Base-by-base conservation (phyloP, 2,113 vertebrate species). In the Chauna torquata region DNA sequence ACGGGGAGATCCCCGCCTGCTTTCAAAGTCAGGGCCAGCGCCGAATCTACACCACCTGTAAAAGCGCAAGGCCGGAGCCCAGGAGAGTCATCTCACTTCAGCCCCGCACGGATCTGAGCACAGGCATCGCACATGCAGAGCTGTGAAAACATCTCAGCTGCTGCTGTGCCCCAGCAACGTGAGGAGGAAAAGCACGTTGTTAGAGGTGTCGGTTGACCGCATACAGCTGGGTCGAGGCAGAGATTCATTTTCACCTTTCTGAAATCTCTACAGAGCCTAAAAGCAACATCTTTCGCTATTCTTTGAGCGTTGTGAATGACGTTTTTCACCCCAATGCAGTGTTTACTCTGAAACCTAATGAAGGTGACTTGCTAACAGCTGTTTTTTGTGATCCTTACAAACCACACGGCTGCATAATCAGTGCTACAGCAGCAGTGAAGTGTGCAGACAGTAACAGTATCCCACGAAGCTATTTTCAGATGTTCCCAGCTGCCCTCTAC, bases 191-290 rank as follows among this genome's bases (percentile, higher is more conserved):
- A 87, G 49, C 82, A 58, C 80, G 19, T 86, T 25, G 86, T 90
- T 68, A 79, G 30, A 93, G 94, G 85, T 90, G 92, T 88, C 49
- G 42, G 52, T 3, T 62, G 9, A 50, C 8, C 49, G 54, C 71
- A 10, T 5, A 5, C 34, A 19, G 54, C 65, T 58, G 70, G 72
- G 25, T 5, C 0, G 0, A 38, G 70, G 32, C 8, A 22, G 1
- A 32, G 28, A 36, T 22, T 94, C 61, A 96, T 94, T 92, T 84
- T 86, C 94, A 95, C 94, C 80, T 82, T 81, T 25, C 93, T 65
- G 78, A 38, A 94, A 82, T 50, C 19, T 3, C 64, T 76, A 54
- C 40, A 75, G 50, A 89, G 38, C 61, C 77, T 34, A 20, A 11
- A 44, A 87, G 57, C 34, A 1, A 57, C 71, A 36, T 59, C 47